Evolutionary conservation across 2,888 invertebrate genomes (phyloP), one percentile per base, ranked within the genome.

Genomic region (Drosophila picticornis): DNA sequence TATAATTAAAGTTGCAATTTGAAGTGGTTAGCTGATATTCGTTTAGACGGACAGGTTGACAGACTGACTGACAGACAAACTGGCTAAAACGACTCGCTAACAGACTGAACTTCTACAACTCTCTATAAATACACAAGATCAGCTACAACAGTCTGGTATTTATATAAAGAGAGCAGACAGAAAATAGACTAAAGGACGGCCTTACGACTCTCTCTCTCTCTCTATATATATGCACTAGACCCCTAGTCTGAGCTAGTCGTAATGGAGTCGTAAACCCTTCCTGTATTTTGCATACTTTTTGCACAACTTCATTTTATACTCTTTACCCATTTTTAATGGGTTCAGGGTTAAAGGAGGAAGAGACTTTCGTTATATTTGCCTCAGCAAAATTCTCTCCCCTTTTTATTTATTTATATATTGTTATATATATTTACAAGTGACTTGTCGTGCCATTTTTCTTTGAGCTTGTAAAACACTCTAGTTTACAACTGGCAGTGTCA

Each of bases 311-410:
- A 25, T 46, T 16, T 16, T 25, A 16, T 22, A 11, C 11, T 43
- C 6, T 11, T 13, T 5, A 3, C 6, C 22, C 22, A 43, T 6
- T 46, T 46, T 25, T 16, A 46, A 46, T 46, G 25, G 46, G 13
- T 7, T 46, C 13, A 1, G n/a, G 4, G 4, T n/a, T 4, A 9
- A n/a, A 2, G 40, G n/a, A n/a, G 40, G 40, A 7, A 25, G 13
- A 13, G 43, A 22, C 46, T 13, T 4, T 11, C 11, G 11, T 5
- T 22, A n/a, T 36, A 60, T 32, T 36, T 56, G 71, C 59, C 48
- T 64, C 72, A 80, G 77, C 69, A 57, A 72, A 77, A 70, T 77
- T 75, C 69, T 57, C 43, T 32, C 67, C 61, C 74, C 63, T 36
- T 68, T 38, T 53, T 46, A 38, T 38, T 38, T 43, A 59, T 32